These are phyloP conservation scores for Heliconius ismenius DNA, from an alignment of 2,888 invertebrate genomes.

Conservation along the genomic window DNA sequence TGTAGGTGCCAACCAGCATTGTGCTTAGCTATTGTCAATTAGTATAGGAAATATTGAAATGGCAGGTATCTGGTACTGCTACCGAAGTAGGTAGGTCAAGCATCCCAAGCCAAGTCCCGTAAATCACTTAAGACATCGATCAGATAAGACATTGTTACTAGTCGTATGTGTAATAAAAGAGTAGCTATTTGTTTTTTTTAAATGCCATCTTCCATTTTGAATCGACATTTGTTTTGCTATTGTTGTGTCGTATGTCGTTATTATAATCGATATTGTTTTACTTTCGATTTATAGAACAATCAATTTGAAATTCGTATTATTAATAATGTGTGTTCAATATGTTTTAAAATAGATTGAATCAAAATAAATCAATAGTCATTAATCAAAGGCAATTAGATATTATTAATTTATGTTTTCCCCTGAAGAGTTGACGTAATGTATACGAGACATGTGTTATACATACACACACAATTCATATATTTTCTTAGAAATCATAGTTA, in stretches of 20 bases:
- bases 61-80: conserved; percentile 45
- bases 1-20: conserved; percentile 67
- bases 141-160: conserved; percentile 35
- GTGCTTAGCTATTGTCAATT: conserved; percentile 66
- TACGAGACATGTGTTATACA: not conserved
- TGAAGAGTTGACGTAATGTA: not conserved
- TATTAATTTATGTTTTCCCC: not conserved
- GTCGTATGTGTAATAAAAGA: conserved; percentile 12
- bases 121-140: conserved; percentile 37
- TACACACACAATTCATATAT: too few species aligned
- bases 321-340: conserved; percentile 4
- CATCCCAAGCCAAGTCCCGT: conserved; percentile 40
- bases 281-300: conserved; percentile 7
- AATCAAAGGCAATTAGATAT: not conserved
- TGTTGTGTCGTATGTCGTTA: conserved; percentile 17
- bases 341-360: conserved; percentile 11
- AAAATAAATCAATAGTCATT: conserved; percentile 12
- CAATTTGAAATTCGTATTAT: conserved; percentile 1
- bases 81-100: conserved; percentile 35
- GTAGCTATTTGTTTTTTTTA: conserved; percentile 16
- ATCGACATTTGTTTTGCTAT: not conserved
- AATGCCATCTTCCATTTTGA: conserved; percentile 22
- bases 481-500: too few species aligned
- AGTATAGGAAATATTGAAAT: conserved; percentile 61
- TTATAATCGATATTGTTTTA: not conserved